Conservation (phyloP, 1,140 invertebrate species). For the Trypoxylus dichotomus region DNA sequence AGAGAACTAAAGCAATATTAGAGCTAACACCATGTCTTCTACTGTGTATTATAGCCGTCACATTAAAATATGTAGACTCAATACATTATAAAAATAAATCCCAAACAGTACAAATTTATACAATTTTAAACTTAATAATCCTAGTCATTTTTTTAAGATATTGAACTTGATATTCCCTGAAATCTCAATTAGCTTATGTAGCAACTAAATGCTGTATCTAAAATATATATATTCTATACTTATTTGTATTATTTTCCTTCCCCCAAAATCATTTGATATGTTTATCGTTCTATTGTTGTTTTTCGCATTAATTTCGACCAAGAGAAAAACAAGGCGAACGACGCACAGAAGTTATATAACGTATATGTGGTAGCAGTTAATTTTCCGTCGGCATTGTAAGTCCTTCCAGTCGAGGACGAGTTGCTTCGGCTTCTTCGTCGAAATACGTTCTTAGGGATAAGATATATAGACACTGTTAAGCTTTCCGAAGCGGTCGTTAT, state of each 20-base stretch:
- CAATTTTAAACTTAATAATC: no score
- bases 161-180: no score
- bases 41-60: no score
- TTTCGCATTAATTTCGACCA: neutral
- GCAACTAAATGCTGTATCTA: no score
- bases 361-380: conserved; percentile 13
- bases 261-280: neutral
- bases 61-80: no score
- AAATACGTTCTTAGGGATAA: conserved; percentile 23
- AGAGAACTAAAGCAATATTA: no score
- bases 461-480: conserved; percentile 30
- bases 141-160: no score
- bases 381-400: neutral
- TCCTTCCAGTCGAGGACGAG: neutral
- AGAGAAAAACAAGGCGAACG: neutral
- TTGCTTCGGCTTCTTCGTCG: neutral
- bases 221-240: no score
- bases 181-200: no score
- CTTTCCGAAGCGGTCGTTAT: conserved; percentile 27
- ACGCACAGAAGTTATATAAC: neutral
- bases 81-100: no score
- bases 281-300: conserved; percentile 21
- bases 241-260: neutral
- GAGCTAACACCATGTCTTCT: no score
- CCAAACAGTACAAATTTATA: no score